Conservation (phyloP, 1,140 invertebrate species). For the Papilio dardanus region DNA sequence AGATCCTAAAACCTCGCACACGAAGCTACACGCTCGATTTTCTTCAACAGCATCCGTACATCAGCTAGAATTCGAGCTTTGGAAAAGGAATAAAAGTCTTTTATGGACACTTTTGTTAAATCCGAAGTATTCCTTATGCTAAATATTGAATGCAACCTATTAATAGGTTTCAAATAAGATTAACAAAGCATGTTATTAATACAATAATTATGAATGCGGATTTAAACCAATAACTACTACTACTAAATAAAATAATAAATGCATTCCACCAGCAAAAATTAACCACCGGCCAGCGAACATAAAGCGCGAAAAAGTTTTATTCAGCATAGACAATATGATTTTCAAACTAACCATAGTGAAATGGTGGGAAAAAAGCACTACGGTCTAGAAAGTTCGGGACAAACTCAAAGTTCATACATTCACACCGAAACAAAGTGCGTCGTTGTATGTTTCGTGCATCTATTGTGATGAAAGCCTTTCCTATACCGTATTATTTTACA, state of each 20-base stretch:
- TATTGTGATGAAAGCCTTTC: conserved; percentile 21
- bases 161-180: background rate
- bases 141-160: background rate
- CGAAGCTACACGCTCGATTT: background rate
- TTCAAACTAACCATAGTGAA: background rate
- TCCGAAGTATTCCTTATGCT: background rate
- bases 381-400: conserved; percentile 29
- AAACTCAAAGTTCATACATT: background rate
- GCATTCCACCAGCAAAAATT: background rate
- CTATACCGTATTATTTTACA: conserved; percentile 30
- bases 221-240: too few relatives aligned
- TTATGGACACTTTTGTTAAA: background rate
- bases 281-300: background rate
- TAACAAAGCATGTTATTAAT: background rate
- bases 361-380: background rate
- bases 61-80: background rate
- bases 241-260: background rate
- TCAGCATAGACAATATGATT: conserved; percentile 7
- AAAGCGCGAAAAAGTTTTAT: background rate
- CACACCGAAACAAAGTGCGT: conserved; percentile 20
- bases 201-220: too few relatives aligned
- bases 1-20: background rate
- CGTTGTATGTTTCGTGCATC: conserved; percentile 1
- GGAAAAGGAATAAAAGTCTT: background rate
- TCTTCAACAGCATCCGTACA: background rate